Evolutionary conservation across 2,888 invertebrate genomes (phyloP), one percentile per base, ranked within the genome.

Genomic region (Trichogramma evanescens): DNA sequence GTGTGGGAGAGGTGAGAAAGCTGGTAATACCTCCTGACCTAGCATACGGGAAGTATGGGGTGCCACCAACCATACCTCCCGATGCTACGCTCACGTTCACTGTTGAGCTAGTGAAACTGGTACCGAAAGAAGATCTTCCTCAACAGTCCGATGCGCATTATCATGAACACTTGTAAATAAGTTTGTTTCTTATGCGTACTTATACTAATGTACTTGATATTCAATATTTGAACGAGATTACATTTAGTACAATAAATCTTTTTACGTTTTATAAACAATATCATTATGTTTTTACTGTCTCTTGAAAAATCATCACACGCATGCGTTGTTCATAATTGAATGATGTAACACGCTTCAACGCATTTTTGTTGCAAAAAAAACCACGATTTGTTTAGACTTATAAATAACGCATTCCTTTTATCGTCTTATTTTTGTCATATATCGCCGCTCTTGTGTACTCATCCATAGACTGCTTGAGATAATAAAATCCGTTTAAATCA

Each of bases 21-120:
- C 80, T 94, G 48, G 89, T 92, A 4, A 91, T 94, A 70, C 93
- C 93, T 9, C 84, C 93, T 7, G 89, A 93, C 69, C 78, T 94
- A 66, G 94, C 87, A 0, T 95, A 95, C 75, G 94, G 94, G 50
- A 84, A 84, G 59, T 80, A 83, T 56, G 94, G 94, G 56, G 87
- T 90, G 3, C 89, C 90, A 51, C 89, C 89, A 4, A 90, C 89
- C 76, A 93, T 94, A 71, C 93, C 93, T 49, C 86, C 88, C 56
- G 84, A 88, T 74, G 84, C 91, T 54, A 87, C 88, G n/a, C 80
- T 93, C 7, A 83, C 86, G 70, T 93, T 92, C 79, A 88, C 90
- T 76, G 88, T 92, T 26, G 90, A 91, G 78, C 80, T 92, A 63
- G 79, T 90, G 0, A 89, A 88, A 75, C 89, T 91, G 69, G 87